Conservation (phyloP, 2,113 vertebrate species). For the Crotophaga sulcirostris region DNA sequence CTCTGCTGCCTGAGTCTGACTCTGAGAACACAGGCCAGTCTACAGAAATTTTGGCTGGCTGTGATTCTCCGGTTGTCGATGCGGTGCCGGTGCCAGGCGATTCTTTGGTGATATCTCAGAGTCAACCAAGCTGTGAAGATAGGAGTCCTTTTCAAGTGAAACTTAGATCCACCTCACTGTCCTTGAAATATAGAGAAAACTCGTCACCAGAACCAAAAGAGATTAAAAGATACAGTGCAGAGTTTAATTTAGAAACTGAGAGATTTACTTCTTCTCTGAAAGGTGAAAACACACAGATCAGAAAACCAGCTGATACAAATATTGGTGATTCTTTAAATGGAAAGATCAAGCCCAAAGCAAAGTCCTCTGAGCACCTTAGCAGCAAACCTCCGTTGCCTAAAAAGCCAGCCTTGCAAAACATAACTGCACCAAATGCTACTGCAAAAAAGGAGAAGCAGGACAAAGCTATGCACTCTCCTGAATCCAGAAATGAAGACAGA, state of each 20-base stretch:
- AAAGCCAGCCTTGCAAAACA: conserved; percentile 72
- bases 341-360: conserved; percentile 64
- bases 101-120: not conserved
- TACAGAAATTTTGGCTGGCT: not conserved
- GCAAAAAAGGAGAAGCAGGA: conserved; percentile 49
- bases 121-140: conserved; percentile 54
- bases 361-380: conserved; percentile 64
- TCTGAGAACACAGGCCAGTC: not conserved
- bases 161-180: conserved; percentile 87
- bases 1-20: not conserved
- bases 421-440: not conserved
- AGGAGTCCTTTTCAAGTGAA: conserved; percentile 85
- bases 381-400: conserved; percentile 73
- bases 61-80: not conserved
- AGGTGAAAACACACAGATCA: conserved; percentile 46
- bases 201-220: conserved; percentile 59
- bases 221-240: conserved; percentile 74
- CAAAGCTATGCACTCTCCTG: conserved; percentile 5
- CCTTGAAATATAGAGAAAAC: conserved; percentile 72
- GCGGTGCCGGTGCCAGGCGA: conserved; percentile 10
- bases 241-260: conserved; percentile 63
- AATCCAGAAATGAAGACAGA: conserved; percentile 58
- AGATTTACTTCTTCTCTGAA: conserved; percentile 47
- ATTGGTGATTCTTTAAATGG: conserved; percentile 34
- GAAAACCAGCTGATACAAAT: not conserved